These are phyloP conservation scores for Diphyllodes magnificus DNA, from an alignment of 2,113 vertebrate species.

Conservation along the genomic window DNA sequence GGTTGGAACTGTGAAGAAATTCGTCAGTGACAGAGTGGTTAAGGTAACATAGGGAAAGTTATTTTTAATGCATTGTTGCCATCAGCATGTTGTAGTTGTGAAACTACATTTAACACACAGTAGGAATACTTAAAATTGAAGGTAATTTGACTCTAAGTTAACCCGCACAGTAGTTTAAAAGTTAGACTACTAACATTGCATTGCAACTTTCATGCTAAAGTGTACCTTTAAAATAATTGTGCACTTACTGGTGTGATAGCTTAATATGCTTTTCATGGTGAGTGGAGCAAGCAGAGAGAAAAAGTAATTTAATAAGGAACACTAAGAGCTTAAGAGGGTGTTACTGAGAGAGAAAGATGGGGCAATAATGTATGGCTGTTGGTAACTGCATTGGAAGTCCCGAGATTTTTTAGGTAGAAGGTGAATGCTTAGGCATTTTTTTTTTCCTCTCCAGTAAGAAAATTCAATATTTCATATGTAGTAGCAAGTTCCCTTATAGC, in stretches of 20 bases:
- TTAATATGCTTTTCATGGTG: conserved; percentile 7
- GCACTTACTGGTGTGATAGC: conserved; percentile 18
- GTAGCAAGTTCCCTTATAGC: background rate
- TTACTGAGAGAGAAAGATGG: background rate
- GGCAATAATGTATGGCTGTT: background rate
- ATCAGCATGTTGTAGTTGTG: conserved; percentile 46
- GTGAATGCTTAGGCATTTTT: background rate
- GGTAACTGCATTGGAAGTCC: background rate
- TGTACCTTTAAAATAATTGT: background rate
- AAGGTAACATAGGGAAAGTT: conserved; percentile 64
- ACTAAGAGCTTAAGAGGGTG: background rate
- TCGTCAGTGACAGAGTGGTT: conserved; percentile 60
- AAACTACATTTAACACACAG: conserved; percentile 9
- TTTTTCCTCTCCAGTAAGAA: background rate
- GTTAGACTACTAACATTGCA: conserved; percentile 38
- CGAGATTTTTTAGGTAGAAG: background rate
- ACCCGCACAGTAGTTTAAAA: conserved; percentile 7
- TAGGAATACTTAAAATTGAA: conserved; percentile 19
- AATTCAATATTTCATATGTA: background rate
- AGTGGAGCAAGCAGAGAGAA: background rate
- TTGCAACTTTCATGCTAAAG: conserved; percentile 29
- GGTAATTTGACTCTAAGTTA: conserved; percentile 14
- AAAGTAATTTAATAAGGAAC: background rate
- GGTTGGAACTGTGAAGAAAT: conserved; percentile 59
- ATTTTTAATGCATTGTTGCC: conserved; percentile 16